A percentile compares a stretch with the other conserved stretches of the same genome.
These are phyloP conservation scores for Carassius carassius DNA, from an alignment of 2,113 vertebrate species.

Conservation along the genomic window DNA sequence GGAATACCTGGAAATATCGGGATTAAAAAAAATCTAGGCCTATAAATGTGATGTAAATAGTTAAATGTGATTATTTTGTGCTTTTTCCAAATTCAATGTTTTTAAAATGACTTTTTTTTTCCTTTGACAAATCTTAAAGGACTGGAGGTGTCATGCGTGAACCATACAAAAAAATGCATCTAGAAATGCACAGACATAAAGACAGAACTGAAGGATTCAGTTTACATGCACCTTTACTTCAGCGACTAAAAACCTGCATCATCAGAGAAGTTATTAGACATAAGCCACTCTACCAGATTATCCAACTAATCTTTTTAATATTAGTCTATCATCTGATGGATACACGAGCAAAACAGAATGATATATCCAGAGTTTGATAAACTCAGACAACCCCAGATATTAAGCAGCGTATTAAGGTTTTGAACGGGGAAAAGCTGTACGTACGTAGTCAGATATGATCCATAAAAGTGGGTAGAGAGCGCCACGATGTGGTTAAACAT, in stretches of 20 bases:
- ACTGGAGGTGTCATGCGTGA: background rate
- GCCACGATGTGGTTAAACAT: background rate
- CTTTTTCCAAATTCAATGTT: background rate
- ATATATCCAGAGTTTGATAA: background rate
- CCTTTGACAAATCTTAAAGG: background rate
- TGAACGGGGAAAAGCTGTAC: background rate
- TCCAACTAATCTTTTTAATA: background rate
- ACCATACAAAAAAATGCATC: background rate
- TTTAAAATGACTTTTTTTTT: background rate
- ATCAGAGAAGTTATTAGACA: background rate
- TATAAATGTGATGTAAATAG: background rate
- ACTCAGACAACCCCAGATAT: background rate
- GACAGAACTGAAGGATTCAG: background rate
- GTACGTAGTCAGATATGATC: background rate
- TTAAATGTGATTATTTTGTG: background rate
- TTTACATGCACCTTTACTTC: background rate
- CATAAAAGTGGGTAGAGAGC: background rate
- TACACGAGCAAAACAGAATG: background rate
- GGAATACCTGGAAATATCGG: background rate
- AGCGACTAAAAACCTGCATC: slow-evolving; percentile 8
- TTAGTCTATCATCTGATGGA: background rate
- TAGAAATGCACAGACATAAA: background rate
- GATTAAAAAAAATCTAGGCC: background rate
- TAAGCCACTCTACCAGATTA: background rate
- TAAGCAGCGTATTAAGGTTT: background rate